Percentiles rank a stretch among this genome's conserved stretches.
Evolutionary conservation across 2,113 vertebrate species (phyloP).

Genomic region (Meles meles): DNA sequence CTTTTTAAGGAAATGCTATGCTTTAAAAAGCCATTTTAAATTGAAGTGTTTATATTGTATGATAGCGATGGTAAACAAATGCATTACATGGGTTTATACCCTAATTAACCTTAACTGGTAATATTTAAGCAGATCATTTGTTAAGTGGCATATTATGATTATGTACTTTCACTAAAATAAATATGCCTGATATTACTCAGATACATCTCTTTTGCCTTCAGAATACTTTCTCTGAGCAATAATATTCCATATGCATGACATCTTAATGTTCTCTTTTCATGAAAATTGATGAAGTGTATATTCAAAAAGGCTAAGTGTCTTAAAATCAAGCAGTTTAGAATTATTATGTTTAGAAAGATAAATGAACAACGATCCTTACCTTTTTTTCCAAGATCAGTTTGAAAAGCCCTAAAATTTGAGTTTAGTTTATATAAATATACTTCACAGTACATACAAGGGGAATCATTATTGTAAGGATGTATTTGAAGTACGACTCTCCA

Average conservation of each 20-base stretch:
- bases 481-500: not conserved
- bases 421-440: not conserved
- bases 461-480: not conserved
- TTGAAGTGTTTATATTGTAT: not conserved
- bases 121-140: not conserved
- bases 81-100: not conserved
- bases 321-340: constrained; percentile 39
- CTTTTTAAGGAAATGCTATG: not conserved
- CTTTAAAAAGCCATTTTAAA: not conserved
- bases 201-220: constrained; percentile 18
- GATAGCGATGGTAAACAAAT: not conserved
- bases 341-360: constrained; percentile 57
- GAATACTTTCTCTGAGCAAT: constrained; percentile 28
- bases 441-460: not conserved
- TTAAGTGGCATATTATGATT: not conserved
- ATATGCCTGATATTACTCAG: not conserved
- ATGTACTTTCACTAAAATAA: constrained; percentile 10
- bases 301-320: constrained; percentile 20
- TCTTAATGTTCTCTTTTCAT: constrained; percentile 50
- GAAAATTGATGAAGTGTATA: constrained; percentile 51
- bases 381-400: constrained; percentile 14
- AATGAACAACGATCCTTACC: constrained; percentile 39
- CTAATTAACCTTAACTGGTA: not conserved
- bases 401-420: not conserved
- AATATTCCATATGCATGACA: constrained; percentile 40